phyloP scores from a whole-genome alignment of 2,113 vertebrate genomes.

The Macaca nemestrina region DNA sequence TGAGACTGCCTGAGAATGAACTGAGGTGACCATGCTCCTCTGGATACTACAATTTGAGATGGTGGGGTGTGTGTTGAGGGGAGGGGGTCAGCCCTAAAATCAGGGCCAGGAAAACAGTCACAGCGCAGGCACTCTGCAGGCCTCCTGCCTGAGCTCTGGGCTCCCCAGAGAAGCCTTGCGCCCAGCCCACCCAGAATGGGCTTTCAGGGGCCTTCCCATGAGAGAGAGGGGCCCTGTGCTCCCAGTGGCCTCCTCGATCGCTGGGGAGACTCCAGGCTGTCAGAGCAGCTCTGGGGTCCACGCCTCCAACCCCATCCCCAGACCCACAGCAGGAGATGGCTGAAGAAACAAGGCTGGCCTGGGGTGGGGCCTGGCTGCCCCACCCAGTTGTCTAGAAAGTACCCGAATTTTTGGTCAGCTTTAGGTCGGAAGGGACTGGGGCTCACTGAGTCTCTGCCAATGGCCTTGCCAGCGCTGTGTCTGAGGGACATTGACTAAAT shows the following conservation, averaged over 20 bases:
- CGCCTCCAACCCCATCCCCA: not conserved
- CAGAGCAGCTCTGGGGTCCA: not conserved
- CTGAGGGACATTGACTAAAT: not conserved
- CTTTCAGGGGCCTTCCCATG: not conserved
- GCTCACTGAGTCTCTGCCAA: not conserved
- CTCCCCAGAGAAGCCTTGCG: not conserved
- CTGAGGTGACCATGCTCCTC: not conserved
- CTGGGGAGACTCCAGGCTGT: not conserved
- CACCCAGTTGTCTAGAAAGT: not conserved
- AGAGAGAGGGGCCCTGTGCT: not conserved
- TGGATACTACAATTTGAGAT: not conserved
- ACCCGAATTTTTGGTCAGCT: not conserved
- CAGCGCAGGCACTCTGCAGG: not conserved
- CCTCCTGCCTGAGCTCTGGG: not conserved
- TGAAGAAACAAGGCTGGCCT: not conserved
- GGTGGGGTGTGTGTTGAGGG: not conserved
- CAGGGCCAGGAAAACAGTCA: not conserved
- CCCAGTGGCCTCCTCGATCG: not conserved
- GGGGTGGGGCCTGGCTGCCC: not conserved
- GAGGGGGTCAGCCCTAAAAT: not conserved
- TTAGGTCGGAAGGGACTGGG: not conserved
- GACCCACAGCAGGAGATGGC: not conserved
- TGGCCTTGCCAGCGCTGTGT: not conserved
- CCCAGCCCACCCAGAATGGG: not conserved
- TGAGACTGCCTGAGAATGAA: too few species aligned